phyloP scores from a whole-genome alignment of 2,113 vertebrate genomes.

The Aythya baeri region DNA sequence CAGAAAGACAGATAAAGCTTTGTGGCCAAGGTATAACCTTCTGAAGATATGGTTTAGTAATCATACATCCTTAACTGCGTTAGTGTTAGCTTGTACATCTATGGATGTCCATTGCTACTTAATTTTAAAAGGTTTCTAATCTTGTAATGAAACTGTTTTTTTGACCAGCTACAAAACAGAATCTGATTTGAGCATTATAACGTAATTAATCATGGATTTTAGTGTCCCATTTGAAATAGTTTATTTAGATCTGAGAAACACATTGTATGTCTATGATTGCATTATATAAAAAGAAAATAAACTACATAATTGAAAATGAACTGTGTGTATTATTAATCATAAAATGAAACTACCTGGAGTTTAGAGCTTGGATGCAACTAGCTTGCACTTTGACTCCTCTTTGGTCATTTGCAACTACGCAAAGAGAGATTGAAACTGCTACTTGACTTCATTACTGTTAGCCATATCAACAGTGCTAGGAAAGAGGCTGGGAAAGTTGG shows the following conservation, averaged over 20 bases:
- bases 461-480: not conserved
- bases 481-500: not conserved
- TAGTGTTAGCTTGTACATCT: not conserved
- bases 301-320: constrained; percentile 10
- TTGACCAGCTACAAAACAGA: constrained; percentile 25
- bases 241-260: constrained; percentile 56
- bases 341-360: not conserved
- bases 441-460: not conserved
- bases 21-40: not conserved
- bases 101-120: not conserved
- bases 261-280: constrained; percentile 8
- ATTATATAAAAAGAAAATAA: constrained; percentile 59
- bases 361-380: not conserved
- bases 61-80: constrained; percentile 3
- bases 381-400: not conserved
- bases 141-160: constrained; percentile 56
- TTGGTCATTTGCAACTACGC: not conserved
- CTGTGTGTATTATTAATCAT: not conserved
- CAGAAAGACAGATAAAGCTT: not conserved
- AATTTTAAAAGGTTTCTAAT: constrained; percentile 61
- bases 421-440: not conserved
- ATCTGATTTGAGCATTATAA: constrained; percentile 57
- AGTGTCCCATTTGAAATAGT: constrained; percentile 39
- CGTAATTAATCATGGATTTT: constrained; percentile 56
- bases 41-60: not conserved